Base-by-base conservation (phyloP, 2,888 invertebrate species). In the Camptogramma bilineatum region DNA sequence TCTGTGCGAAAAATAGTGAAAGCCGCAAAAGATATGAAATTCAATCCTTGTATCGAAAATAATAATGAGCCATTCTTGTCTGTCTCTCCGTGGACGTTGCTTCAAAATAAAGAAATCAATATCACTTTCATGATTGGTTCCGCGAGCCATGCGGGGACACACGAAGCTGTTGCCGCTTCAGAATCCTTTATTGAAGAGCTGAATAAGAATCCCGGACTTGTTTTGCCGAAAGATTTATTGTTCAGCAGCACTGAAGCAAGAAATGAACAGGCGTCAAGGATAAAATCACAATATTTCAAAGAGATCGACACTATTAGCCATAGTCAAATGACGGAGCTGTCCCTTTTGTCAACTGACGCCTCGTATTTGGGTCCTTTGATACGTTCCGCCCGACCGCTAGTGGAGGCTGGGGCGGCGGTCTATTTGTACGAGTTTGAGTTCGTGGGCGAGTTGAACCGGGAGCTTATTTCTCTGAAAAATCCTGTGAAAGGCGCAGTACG, bases 371-470 rank as follows among this genome's bases (percentile, higher is more conserved):
- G 85, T 4, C 87, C 89, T 4, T 78, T 75, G 7, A 72, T 90
- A 1, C 78, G 91, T 19, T 73, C 78, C 5, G 86, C 90, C 0
- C 78, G 90, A 47, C 71, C 76, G 13, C 67, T 91, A 9, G 75
- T 80, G 0, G 62, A 73, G 18, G 79, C 80, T 10, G 88, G 87
- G 1, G 88, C 91, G 0, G 90, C 87, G 0, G 93, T 94, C 1
- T 95, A 90, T 69, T 86, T 94, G 72, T 95, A 94, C 72, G 93
- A 94, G 69, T 95, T 94, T 73, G 86, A 91, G 8, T 94, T 90
- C 63, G 90, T 93, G 19, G 94, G 94, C 3, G 75, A 84, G 2
- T 72, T 94, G 64, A 94, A 94, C 10, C 78, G 88, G 31, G 92
- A 91, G 64, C 84, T 91, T 55, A 79, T 84, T 5, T 80, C 90